Base-by-base conservation (phyloP, 2,888 invertebrate genomes). In the Noctuana brunneofusca region DNA sequence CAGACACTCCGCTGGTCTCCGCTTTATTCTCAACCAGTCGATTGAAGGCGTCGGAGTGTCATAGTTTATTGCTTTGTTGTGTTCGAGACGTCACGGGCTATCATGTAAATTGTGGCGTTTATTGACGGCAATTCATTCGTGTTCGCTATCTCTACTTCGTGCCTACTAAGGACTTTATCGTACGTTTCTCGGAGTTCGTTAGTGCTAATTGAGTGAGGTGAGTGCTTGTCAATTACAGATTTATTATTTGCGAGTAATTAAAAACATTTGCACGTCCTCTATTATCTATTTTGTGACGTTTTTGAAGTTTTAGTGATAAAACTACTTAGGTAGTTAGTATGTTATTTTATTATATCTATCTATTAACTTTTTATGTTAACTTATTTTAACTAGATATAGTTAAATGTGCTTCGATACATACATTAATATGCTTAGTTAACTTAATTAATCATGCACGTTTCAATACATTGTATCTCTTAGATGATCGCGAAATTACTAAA, bases 11-110 rank as follows among this genome's bases (percentile, higher is more conserved):
- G 77, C 79, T 86, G 75, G 70, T 71, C 74, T 75, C 80, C 78
- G 77, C 79, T 86, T 86, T 90, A 90, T 88, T 91, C 88, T 84
- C 74, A 80, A 81, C 79, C 90, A 89, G 91, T 89, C 89, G 87
- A 83, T 86, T 83, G 89, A 83, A 86, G 84, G 87, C 89, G 86
- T 89, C 80, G 86, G 89, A 84, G 89, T 87, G 87, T 83, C 84
- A 86, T 89, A 87, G 87, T 90, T 89, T 90, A 89, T 89, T 82
- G 76, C 81, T 81, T 80, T 80, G 84, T 83, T 82, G 83, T 79
- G 77, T 78, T 72, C 68, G 70, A 80, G 73, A 79, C 79, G 73
- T 84, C 83, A 82, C 79, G 75, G 80, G 76, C 79, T 85, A 79
- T 83, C 79, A 82, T 84, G 81, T 85, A 84, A 84, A 81, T 86